A percentile compares a stretch with the other conserved stretches of the same genome.
These are phyloP conservation scores for Trachelus stipa DNA, from an alignment of 2,888 invertebrate species.

Conservation along the genomic window DNA sequence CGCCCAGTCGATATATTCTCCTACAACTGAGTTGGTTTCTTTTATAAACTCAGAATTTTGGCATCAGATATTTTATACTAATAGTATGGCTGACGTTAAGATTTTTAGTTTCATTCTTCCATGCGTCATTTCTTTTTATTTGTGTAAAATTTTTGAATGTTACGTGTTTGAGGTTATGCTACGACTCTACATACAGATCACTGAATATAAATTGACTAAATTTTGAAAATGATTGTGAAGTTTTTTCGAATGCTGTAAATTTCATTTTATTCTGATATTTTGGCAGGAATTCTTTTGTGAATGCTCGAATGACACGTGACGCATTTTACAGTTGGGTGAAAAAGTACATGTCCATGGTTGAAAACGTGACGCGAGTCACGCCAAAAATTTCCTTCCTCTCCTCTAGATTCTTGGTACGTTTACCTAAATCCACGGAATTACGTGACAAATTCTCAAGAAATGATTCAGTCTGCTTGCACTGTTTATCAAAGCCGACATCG, in stretches of 20 bases:
- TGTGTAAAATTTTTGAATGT: background rate
- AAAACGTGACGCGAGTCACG: background rate
- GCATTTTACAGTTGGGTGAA: background rate
- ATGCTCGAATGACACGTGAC: background rate
- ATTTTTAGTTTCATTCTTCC: background rate
- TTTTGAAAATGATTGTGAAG: background rate
- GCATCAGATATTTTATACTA: slow-evolving; percentile 7
- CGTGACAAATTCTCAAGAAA: background rate
- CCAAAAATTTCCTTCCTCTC: background rate
- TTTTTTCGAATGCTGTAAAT: background rate
- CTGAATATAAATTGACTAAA: too few relatives aligned
- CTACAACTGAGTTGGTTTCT: slow-evolving; percentile 16
- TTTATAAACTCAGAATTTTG: slow-evolving; percentile 21
- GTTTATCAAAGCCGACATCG: background rate
- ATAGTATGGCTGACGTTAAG: background rate
- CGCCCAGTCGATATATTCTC: slow-evolving; percentile 12
- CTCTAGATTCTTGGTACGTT: background rate
- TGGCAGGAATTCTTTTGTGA: background rate
- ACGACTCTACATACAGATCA: background rate
- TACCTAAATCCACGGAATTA: background rate
- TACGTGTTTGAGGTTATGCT: background rate
- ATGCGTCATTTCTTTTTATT: background rate
- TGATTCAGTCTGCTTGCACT: background rate
- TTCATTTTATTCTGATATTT: background rate
- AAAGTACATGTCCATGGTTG: background rate